Conservation (phyloP, 2,888 invertebrate genomes). For the Ellobium chinense region DNA sequence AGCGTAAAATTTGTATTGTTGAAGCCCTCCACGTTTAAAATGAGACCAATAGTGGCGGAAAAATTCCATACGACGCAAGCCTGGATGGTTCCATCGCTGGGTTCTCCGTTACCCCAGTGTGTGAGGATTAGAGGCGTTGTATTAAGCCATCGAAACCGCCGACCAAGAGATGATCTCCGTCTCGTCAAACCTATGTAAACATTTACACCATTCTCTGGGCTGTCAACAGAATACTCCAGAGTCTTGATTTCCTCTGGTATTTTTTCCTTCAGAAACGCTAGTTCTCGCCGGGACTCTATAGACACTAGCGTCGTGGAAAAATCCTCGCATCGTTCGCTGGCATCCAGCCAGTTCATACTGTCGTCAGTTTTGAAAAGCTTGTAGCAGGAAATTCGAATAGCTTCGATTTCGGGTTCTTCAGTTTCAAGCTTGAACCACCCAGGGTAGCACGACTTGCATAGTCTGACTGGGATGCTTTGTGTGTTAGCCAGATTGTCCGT, state of each 20-base stretch:
- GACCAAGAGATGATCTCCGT: not conserved
- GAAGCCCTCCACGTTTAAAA: not conserved
- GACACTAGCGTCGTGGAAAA: not conserved
- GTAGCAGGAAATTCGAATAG: conserved; percentile 10
- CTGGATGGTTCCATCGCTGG: conserved; percentile 16
- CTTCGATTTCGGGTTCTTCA: not conserved
- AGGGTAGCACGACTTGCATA: not conserved
- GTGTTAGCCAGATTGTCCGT: not conserved
- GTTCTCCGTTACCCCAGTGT: conserved; percentile 9
- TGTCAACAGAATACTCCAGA: not conserved
- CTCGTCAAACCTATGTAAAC: conserved; percentile 27
- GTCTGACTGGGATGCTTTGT: conserved; percentile 16
- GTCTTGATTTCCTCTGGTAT: not conserved
- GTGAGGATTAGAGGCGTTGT: conserved; percentile 9
- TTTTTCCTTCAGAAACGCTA: not conserved
- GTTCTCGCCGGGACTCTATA: not conserved
- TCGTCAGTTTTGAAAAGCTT: not conserved
- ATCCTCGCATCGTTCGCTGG: not conserved
- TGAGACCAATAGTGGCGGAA: not conserved
- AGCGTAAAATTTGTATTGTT: not conserved
- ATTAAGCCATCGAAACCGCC: conserved; percentile 28
- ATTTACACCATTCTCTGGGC: not conserved
- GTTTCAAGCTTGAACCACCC: not conserved
- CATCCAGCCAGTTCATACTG: conserved; percentile 3
- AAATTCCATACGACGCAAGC: conserved; percentile 28